Percentiles rank a stretch among this genome's conserved stretches.
phyloP scores from a whole-genome alignment of 2,113 vertebrate species.

The Suricata suricatta region DNA sequence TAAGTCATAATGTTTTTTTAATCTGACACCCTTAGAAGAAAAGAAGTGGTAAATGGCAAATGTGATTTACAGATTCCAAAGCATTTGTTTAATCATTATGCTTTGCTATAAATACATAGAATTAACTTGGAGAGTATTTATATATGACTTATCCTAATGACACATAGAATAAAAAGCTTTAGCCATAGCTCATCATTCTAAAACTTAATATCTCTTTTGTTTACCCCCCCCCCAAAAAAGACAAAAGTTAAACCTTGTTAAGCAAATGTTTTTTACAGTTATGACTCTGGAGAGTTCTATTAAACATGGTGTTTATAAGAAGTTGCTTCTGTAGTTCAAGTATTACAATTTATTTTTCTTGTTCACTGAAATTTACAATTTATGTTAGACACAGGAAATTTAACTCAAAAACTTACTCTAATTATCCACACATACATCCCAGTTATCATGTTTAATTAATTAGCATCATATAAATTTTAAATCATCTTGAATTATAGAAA shows the following conservation, averaged over 20 bases:
- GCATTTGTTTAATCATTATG: neutral
- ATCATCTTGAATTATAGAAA: neutral
- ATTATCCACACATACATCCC: neutral
- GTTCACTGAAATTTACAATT: neutral
- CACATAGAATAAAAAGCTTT: neutral
- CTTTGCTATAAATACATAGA: neutral
- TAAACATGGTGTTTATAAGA: neutral
- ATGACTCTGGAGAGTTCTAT: neutral
- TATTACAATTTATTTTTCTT: neutral
- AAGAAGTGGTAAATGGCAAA: neutral
- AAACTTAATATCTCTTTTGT: neutral
- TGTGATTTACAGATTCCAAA: neutral
- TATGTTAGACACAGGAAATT: neutral
- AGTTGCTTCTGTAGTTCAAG: neutral
- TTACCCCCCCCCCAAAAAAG: too few relatives aligned
- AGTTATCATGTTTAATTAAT: neutral
- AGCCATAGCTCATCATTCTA: neutral
- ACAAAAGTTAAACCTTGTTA: neutral
- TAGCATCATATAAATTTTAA: neutral
- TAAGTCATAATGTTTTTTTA: neutral
- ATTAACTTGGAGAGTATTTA: neutral
- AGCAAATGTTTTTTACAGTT: neutral
- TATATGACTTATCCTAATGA: neutral
- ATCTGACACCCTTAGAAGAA: neutral
- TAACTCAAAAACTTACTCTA: neutral